Percentiles rank a stretch among this genome's conserved stretches.
Evolutionary conservation across 2,797 vertebrate genomes (phyloP).

Genomic region (Carcharodon carcharias): DNA sequence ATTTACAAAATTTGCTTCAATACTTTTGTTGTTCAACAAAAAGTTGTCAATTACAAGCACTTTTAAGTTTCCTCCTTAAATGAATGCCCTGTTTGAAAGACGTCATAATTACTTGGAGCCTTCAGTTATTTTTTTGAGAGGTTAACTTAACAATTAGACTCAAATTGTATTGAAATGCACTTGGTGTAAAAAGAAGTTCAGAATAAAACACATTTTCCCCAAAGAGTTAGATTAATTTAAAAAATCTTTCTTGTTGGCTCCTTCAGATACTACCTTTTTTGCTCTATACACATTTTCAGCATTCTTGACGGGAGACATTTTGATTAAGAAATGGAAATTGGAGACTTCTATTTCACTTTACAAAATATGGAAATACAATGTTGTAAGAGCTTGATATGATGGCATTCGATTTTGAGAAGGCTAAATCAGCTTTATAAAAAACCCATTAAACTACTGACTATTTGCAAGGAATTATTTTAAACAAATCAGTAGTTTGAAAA

Average conservation of each 20-base stretch:
- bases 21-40: background rate
- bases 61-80: background rate
- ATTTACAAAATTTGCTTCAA: background rate
- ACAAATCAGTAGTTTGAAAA: background rate
- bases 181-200: background rate
- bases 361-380: background rate
- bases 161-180: background rate
- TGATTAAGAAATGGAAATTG: background rate
- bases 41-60: background rate
- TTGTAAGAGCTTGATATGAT: background rate
- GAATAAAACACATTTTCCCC: background rate
- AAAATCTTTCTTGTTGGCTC: background rate
- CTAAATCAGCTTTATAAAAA: background rate
- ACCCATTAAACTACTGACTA: background rate
- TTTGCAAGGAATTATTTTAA: background rate
- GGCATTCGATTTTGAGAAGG: background rate
- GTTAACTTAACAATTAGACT: background rate
- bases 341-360: background rate
- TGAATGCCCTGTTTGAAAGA: background rate
- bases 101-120: background rate
- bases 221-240: background rate
- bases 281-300: background rate
- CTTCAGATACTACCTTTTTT: background rate
- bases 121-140: background rate
- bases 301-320: background rate